Conservation (phyloP, 2,797 vertebrate genomes). For the Capromys pilorides region DNA sequence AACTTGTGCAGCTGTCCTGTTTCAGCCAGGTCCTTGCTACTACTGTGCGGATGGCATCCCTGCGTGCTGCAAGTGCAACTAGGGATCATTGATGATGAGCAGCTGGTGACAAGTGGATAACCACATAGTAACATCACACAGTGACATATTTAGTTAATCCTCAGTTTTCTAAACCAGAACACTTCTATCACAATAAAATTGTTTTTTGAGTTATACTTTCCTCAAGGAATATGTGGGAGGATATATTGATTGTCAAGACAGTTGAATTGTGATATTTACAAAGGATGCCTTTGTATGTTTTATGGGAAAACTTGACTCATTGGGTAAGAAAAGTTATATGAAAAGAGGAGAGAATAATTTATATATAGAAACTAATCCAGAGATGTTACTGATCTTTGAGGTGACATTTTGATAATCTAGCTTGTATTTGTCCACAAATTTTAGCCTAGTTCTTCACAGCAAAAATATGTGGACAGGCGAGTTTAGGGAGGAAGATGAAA, state of each 20-base stretch:
- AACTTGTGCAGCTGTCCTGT: too few relatives aligned
- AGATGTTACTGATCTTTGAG: not conserved
- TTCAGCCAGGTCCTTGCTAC: not conserved
- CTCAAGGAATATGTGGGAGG: not conserved
- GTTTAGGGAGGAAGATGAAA: not conserved
- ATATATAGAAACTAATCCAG: slow-evolving; percentile 9
- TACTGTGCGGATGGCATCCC: not conserved
- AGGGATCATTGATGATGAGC: not conserved
- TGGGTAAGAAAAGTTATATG: not conserved
- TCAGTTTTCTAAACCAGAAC: not conserved
- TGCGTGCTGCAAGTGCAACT: not conserved
- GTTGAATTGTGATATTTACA: fast-evolving
- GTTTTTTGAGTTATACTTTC: not conserved
- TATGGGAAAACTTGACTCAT: not conserved
- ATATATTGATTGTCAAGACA: fast-evolving
- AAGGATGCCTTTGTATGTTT: not conserved
- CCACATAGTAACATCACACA: not conserved
- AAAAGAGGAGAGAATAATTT: not conserved
- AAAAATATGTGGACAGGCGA: not conserved
- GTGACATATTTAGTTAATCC: not conserved
- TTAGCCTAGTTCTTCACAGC: not conserved
- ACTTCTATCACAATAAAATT: not conserved
- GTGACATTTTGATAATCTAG: not conserved
- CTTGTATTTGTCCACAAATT: not conserved
- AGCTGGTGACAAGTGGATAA: not conserved